Conservation (phyloP, 1,140 invertebrate genomes). For the Kradibia gibbosae region DNA sequence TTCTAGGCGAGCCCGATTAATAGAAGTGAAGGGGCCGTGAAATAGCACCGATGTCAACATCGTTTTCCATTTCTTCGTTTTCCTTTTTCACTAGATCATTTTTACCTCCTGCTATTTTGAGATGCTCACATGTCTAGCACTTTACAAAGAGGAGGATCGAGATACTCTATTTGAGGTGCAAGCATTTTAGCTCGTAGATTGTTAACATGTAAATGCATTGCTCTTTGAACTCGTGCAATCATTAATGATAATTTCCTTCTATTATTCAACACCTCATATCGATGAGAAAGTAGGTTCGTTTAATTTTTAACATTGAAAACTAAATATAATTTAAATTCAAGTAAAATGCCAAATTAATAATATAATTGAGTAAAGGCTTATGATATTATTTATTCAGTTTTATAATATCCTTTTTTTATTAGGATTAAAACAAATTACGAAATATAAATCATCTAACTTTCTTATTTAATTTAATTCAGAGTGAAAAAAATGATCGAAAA, state of each 20-base stretch:
- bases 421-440: no score
- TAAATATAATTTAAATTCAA: no score
- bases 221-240: neutral
- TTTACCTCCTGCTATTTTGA: conserved; percentile 12
- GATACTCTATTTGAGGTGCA: neutral
- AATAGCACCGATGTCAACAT: neutral
- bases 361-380: no score
- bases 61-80: neutral
- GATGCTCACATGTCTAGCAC: neutral
- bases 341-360: no score
- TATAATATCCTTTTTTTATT: no score
- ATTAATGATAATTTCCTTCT: neutral
- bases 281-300: no score
- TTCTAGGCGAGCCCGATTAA: neutral
- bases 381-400: no score
- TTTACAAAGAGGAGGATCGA: neutral
- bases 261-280: neutral
- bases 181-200: neutral
- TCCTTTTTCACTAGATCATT: neutral
- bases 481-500: no score
- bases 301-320: no score
- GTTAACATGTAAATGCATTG: neutral
- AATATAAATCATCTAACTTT: no score
- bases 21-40: neutral
- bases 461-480: no score